A percentile compares a stretch with the other conserved stretches of the same genome.
phyloP scores from a whole-genome alignment of 2,797 vertebrate genomes.

The Mico argentatus region DNA sequence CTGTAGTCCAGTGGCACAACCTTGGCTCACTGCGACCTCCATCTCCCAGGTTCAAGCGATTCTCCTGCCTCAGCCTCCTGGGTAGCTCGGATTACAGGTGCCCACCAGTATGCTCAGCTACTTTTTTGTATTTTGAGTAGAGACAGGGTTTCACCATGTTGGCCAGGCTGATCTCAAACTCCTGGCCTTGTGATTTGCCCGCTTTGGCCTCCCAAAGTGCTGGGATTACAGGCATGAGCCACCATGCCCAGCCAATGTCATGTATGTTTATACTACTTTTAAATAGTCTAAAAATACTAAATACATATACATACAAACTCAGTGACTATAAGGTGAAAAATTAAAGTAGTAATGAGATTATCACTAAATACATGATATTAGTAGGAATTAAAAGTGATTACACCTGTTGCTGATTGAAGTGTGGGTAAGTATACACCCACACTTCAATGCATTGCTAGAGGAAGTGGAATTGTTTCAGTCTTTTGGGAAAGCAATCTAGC shows the following conservation, averaged over 20 bases:
- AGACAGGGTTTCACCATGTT: not conserved
- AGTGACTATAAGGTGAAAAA: not conserved
- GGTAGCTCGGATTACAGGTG: not conserved
- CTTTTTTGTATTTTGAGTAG: not conserved
- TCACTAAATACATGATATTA: conserved; percentile 17
- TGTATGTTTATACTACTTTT: not conserved
- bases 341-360: not conserved
- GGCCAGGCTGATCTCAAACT: not conserved
- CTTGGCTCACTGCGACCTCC: not conserved
- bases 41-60: not conserved
- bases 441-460: not conserved
- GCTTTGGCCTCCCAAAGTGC: not conserved
- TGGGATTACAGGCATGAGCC: not conserved
- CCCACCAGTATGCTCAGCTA: not conserved
- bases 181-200: not conserved
- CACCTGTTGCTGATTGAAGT: not conserved
- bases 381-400: not conserved
- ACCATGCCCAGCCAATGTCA: not conserved
- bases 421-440: not conserved
- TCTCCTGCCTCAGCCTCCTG: not conserved
- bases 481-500: not conserved
- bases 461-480: not conserved
- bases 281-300: not conserved
- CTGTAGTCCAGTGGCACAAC: not conserved
- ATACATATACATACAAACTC: not conserved